A percentile compares a stretch with the other conserved stretches of the same genome.
phyloP scores from a whole-genome alignment of 2,888 invertebrate genomes.

The Leistus spinibarbis region DNA sequence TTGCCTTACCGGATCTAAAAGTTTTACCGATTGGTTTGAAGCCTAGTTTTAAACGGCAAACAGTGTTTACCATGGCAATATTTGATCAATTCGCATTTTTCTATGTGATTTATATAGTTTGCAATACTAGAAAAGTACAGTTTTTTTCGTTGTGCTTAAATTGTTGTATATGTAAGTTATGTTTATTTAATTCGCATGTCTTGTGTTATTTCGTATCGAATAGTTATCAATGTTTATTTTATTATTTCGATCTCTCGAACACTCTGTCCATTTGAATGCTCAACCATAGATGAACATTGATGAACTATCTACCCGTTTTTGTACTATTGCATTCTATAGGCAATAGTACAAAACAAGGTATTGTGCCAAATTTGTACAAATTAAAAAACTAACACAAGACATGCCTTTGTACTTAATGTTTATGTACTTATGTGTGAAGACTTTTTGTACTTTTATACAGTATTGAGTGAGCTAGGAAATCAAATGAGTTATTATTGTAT shows the following conservation, averaged over 20 bases:
- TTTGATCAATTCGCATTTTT: slow-evolving; percentile 4
- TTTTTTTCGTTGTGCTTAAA: slow-evolving; percentile 28
- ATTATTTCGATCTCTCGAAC: neutral
- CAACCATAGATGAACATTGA: neutral
- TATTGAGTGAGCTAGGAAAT: neutral
- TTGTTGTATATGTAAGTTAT: slow-evolving; percentile 34
- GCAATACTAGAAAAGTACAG: slow-evolving; percentile 25
- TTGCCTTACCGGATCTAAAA: too few relatives aligned
- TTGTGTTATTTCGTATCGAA: slow-evolving; percentile 37
- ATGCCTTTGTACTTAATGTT: slow-evolving; percentile 39
- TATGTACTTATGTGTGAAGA: slow-evolving; percentile 37
- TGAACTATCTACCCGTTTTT: neutral
- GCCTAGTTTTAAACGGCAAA: slow-evolving; percentile 3
- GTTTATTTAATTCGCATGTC: slow-evolving; percentile 39
- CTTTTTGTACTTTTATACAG: slow-evolving; percentile 37
- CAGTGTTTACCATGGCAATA: slow-evolving; percentile 31
- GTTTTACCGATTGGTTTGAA: neutral
- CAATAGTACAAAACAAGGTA: neutral
- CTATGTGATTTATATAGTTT: slow-evolving; percentile 31
- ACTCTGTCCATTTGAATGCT: neutral
- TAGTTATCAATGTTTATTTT: slow-evolving; percentile 13
- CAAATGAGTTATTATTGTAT: neutral
- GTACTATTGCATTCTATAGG: neutral
- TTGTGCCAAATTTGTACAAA: slow-evolving; percentile 32
- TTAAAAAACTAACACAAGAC: slow-evolving; percentile 30